Evolutionary conservation across 1,140 invertebrate genomes (phyloP).

Genomic region (Philopotamus ludificatus): DNA sequence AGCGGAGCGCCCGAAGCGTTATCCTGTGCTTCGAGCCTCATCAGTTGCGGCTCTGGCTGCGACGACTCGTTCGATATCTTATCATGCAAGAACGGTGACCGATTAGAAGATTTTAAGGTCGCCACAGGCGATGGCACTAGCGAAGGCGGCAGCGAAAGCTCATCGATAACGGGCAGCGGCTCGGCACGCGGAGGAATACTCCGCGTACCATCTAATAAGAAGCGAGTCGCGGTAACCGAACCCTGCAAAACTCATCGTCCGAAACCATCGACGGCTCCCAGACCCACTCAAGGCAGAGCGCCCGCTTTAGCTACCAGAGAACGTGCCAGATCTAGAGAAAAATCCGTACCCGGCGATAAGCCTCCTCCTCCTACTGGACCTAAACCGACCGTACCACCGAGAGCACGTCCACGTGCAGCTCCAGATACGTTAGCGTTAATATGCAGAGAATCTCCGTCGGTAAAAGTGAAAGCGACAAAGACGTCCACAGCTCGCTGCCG

Average conservation of each 20-base stretch:
- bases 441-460: constrained; percentile 54
- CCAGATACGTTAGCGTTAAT: constrained; percentile 46
- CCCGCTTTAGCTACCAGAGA: constrained; percentile 54
- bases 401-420: constrained; percentile 53
- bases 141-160: constrained; percentile 74
- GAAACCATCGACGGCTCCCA: constrained; percentile 55
- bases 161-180: constrained; percentile 60
- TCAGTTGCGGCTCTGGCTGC: constrained; percentile 70
- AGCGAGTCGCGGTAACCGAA: constrained; percentile 49
- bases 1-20: constrained; percentile 61
- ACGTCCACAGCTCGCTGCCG: constrained; percentile 58
- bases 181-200: constrained; percentile 44
- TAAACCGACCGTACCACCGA: constrained; percentile 56
- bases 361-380: constrained; percentile 54
- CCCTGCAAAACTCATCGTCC: constrained; percentile 42
- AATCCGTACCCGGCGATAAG: constrained; percentile 49
- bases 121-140: constrained; percentile 59
- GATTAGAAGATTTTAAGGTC: constrained; percentile 48
- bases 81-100: constrained; percentile 52
- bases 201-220: constrained; percentile 41
- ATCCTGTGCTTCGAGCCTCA: constrained; percentile 73
- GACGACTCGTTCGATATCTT: constrained; percentile 59
- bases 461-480: constrained; percentile 57
- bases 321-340: constrained; percentile 58
- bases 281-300: constrained; percentile 56